Conservation (phyloP, 2,113 vertebrate genomes). For the Pituophis catenifer region DNA sequence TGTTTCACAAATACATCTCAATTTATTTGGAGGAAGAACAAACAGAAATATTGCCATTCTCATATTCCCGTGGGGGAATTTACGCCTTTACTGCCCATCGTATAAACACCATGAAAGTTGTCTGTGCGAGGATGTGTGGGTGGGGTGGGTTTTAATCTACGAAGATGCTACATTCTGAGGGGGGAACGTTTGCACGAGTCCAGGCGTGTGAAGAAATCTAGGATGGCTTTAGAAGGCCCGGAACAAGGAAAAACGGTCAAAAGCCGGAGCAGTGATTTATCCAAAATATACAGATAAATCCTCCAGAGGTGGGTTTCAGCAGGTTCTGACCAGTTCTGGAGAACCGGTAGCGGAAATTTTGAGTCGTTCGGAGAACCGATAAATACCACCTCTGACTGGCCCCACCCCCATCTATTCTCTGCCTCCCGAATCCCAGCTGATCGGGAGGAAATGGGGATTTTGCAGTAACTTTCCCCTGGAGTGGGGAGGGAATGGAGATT, state of each 20-base stretch:
- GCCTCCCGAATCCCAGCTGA: no score
- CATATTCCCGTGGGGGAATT: slow-evolving; percentile 14
- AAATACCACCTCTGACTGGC: no score
- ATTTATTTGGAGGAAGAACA: slow-evolving; percentile 72
- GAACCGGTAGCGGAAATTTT: no score
- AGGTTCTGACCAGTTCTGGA: no score
- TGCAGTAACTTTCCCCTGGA: no score
- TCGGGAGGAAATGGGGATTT: no score
- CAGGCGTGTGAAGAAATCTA: background rate
- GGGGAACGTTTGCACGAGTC: background rate
- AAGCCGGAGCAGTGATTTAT: background rate
- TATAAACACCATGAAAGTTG: fast-evolving
- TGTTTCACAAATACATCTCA: slow-evolving; percentile 71
- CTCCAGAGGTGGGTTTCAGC: no score
- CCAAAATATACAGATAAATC: no score
- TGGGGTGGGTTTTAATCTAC: background rate
- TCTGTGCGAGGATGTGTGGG: background rate
- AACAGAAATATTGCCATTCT: slow-evolving; percentile 64
- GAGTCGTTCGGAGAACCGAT: no score
- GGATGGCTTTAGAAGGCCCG: background rate
- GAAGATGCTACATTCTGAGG: fast-evolving
- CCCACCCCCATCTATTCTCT: no score
- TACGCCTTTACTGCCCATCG: background rate
- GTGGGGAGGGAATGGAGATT: no score
- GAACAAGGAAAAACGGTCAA: background rate